Evolutionary conservation across 2,888 invertebrate genomes (phyloP).

Genomic region (Ypsolopha scabrella): DNA sequence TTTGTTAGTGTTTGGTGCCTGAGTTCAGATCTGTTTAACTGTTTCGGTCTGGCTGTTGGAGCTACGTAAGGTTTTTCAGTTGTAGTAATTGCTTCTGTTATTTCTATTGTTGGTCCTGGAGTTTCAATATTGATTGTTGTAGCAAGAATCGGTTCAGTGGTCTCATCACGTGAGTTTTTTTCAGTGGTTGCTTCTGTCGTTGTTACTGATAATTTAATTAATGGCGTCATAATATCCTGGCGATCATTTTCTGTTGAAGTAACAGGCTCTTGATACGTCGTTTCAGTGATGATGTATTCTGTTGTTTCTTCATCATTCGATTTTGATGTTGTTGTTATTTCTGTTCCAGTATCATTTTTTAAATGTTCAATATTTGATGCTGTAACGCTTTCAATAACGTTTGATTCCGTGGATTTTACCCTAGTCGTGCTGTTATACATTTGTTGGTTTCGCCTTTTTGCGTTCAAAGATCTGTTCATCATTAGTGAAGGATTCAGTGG

Average conservation of each 20-base stretch:
- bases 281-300: not conserved
- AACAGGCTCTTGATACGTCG: not conserved
- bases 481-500: not conserved
- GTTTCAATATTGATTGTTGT: constrained; percentile 8
- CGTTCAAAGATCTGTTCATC: not conserved
- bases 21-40: constrained; percentile 29
- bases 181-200: constrained; percentile 17
- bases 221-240: not conserved
- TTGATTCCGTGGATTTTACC: not conserved
- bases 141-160: not conserved
- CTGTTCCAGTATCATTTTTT: not conserved
- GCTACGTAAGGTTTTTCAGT: constrained; percentile 24
- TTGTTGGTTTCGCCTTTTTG: constrained; percentile 1
- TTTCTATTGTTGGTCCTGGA: constrained; percentile 16
- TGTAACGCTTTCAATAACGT: not conserved
- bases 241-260: not conserved
- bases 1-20: constrained; percentile 44
- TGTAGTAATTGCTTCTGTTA: constrained; percentile 10
- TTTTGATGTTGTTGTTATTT: not conserved
- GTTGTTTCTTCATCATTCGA: not conserved
- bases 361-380: no score
- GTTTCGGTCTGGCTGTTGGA: constrained; percentile 21
- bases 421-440: not conserved
- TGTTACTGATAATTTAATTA: constrained; percentile 11
- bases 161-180: constrained; percentile 4